Evolutionary conservation across 2,797 vertebrate genomes (phyloP).

Genomic region (Halcyon leucocephala): DNA sequence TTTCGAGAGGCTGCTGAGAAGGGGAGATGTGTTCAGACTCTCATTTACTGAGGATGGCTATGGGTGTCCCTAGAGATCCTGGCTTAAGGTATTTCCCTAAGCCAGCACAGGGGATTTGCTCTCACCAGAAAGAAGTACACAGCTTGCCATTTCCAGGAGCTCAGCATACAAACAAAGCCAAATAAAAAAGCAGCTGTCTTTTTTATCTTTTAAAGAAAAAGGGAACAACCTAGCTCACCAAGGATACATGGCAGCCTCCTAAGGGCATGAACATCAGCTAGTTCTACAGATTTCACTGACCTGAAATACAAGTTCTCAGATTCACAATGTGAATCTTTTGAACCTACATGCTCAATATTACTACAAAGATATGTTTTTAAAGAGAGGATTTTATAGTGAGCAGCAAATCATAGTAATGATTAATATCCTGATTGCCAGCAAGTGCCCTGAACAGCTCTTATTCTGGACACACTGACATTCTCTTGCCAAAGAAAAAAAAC

Average conservation of each 20-base stretch:
- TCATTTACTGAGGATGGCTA: not conserved
- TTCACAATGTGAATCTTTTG: not conserved
- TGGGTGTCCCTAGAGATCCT: not conserved
- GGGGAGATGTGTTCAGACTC: not conserved
- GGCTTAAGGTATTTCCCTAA: not conserved
- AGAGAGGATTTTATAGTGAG: conserved; percentile 25
- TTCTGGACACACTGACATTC: conserved; percentile 31
- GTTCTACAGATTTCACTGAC: not conserved
- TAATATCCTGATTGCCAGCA: conserved; percentile 32
- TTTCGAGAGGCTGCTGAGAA: not conserved
- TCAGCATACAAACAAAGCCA: not conserved
- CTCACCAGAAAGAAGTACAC: not conserved
- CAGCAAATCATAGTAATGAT: conserved; percentile 40
- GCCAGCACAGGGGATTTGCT: not conserved
- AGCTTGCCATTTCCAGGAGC: not conserved
- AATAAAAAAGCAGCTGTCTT: not conserved
- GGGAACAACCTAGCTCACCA: not conserved
- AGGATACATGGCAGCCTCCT: not conserved
- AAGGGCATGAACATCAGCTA: not conserved
- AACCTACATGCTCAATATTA: conserved; percentile 18
- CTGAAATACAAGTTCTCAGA: not conserved
- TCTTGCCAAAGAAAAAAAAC: conserved; percentile 18
- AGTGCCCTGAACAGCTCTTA: conserved; percentile 23
- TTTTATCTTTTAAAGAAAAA: not conserved
- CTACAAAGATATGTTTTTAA: conserved; percentile 44